Base-by-base conservation (phyloP, 2,797 vertebrate genomes). In the Enteromius afrohamiltoni region DNA sequence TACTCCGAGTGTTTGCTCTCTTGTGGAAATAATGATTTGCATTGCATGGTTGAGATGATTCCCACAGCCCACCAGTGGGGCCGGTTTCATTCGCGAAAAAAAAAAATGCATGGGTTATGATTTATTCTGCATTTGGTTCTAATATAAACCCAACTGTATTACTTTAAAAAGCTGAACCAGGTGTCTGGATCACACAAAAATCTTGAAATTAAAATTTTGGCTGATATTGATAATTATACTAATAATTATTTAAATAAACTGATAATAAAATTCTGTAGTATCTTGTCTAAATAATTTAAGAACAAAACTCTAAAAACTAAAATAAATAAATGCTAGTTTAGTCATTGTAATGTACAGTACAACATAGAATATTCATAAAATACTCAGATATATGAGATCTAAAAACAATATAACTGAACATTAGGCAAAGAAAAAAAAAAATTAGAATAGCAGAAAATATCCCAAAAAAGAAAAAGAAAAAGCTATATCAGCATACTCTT, bases 21-120 rank as follows among this genome's bases (percentile, higher is more conserved):
- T 42, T 58, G 62, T 58, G 26, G 87, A 88, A 82, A 85, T 73
- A 85, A 62, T 78, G 83, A 89, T 89, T 88, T 89, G 77, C 84
- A 90, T 84, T 88, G 83, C 74, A 29, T 77, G 82, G 86, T 89
- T 83, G 81, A 88, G 89, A 78, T 8, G 87, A 78, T 73, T 87
- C 85, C 77, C 40, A 16, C 70, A 83, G 79, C 86, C 85, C 55
- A 70, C 6, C 55, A 85, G 70, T 71, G 16, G 81, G 87, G 62
- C 81, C 79, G 86, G 51, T 73, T 6, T 88, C 84, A 77, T 86
- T 86, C 89, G 76, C 86, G 37, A 37, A 37, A 37, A 4, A 34
- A 34, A 34, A 37, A 37, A 37, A 1, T 1, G 37, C 37, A 37
- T 14, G 11, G 40, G 21, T 9, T 58, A 75, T 23, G 51, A 58